These are phyloP conservation scores for Tiaroga cobitis DNA, from an alignment of 2,797 vertebrate species.

Conservation along the genomic window DNA sequence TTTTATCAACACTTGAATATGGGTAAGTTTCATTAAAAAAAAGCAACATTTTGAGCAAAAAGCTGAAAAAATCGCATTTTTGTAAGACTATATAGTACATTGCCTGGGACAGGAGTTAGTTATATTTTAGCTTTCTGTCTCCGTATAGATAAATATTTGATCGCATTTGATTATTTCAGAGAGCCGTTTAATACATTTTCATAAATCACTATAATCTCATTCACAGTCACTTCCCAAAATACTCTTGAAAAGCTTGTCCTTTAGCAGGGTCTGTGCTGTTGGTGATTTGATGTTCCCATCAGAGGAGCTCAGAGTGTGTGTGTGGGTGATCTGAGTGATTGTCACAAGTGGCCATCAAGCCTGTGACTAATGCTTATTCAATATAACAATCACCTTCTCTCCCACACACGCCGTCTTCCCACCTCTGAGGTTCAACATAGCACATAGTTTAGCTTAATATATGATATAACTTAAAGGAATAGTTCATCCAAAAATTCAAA, in stretches of 20 bases:
- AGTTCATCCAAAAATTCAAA: neutral
- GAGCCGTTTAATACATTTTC: neutral
- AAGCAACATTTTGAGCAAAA: too few relatives aligned
- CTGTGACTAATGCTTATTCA: slow-evolving; percentile 40
- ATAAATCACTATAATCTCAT: slow-evolving; percentile 8
- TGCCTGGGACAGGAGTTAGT: neutral
- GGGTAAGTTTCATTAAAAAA: too few relatives aligned
- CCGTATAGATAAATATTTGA: neutral
- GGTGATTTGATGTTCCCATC: slow-evolving; percentile 17
- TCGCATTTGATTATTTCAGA: neutral
- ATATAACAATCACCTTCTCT: slow-evolving; percentile 28
- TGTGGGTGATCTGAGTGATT: slow-evolving; percentile 36
- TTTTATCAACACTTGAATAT: too few relatives aligned
- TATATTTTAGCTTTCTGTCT: neutral
- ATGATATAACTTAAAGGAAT: neutral
- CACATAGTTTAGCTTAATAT: neutral
- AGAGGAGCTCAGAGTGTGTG: neutral
- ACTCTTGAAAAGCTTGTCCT: neutral
- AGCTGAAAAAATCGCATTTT: too few relatives aligned
- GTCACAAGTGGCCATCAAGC: slow-evolving; percentile 21
- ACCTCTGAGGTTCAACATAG: slow-evolving; percentile 6
- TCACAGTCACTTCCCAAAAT: slow-evolving; percentile 18
- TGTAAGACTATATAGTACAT: too few relatives aligned
- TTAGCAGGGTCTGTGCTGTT: neutral
- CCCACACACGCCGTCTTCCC: neutral